A percentile compares a stretch with the other conserved stretches of the same genome.
phyloP scores from a whole-genome alignment of 2,113 vertebrate species.

The Todiramphus chloris region DNA sequence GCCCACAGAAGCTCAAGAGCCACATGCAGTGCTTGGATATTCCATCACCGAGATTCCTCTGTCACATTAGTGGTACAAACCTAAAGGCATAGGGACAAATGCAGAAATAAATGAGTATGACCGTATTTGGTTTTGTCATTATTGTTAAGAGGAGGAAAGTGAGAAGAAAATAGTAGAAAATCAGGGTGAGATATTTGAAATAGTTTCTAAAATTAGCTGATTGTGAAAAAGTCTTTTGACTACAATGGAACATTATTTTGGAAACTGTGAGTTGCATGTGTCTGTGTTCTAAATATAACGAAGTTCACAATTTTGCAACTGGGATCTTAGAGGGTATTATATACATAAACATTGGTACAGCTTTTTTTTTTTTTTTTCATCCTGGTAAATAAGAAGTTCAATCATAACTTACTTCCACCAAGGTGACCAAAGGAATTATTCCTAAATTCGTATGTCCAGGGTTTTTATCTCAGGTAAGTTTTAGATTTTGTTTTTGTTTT shows the following conservation, averaged over 20 bases:
- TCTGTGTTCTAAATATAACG: neutral
- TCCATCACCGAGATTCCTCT: neutral
- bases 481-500: neutral
- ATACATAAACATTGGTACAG: neutral
- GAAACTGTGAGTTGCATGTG: neutral
- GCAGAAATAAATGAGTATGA: neutral
- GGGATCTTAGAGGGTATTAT: neutral
- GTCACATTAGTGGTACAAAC: neutral
- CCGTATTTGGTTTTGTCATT: neutral
- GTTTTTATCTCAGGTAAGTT: slow-evolving; percentile 19
- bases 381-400: neutral
- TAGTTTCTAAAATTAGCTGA: neutral
- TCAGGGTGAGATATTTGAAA: neutral
- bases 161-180: neutral
- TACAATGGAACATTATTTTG: neutral
- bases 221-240: neutral
- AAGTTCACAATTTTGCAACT: neutral
- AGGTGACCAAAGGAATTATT: neutral
- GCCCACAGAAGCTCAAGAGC: neutral
- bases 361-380: neutral
- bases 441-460: slow-evolving; percentile 1
- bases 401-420: neutral
- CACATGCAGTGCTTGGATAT: neutral
- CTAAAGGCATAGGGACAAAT: neutral
- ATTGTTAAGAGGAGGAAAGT: neutral